Evolutionary conservation across 23 tunicate species (phyloP), one percentile per base, ranked within the genome.

Genomic region (Trididemnum clinides): DNA sequence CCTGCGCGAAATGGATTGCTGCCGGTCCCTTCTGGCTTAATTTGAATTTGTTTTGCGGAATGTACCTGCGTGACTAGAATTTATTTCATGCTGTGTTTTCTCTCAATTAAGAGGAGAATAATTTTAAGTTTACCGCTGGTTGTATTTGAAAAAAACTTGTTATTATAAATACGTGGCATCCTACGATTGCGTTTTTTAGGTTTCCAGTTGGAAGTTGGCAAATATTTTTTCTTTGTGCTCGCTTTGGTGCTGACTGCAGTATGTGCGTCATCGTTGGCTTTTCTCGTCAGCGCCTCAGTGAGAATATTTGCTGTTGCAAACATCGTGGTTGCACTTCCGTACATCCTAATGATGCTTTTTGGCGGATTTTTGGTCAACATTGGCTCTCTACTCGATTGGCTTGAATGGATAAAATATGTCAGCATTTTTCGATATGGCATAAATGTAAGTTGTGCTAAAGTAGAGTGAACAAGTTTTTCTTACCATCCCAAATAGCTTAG

Each of bases 401-500:
- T 94, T 54, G 98, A 81, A 58, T 94, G 98, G 98, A 76, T 94
- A 58, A 94, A 94, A 37, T 94, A 88, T 81, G 28, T 94, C 90
- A 89, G 94, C 64, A 81, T 94, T 0, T 89, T 94, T 39, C 64
- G 98, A 72, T 94, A 94, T 77, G 98, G 98, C 27, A 94, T 89
- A 23, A 94, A 94, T 64, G 98, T 94, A 69, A 86, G 84, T 31
- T 74, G n/a, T n/a, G n/a, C n/a, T n/a, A n/a, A n/a, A n/a, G n/a
- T n/a, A n/a, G n/a, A n/a, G n/a, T n/a, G n/a, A n/a, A n/a, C n/a
- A n/a, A n/a, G n/a, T n/a, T n/a, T n/a, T n/a, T n/a, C n/a, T n/a
- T n/a, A n/a, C n/a, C n/a, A n/a, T n/a, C n/a, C n/a, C n/a, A n/a
- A n/a, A n/a, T n/a, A n/a, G n/a, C n/a, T n/a, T n/a, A n/a, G n/a